Evolutionary conservation across 1,140 invertebrate species (phyloP), one percentile per base, ranked within the genome.

Genomic region (Steinernema khuongi): DNA sequence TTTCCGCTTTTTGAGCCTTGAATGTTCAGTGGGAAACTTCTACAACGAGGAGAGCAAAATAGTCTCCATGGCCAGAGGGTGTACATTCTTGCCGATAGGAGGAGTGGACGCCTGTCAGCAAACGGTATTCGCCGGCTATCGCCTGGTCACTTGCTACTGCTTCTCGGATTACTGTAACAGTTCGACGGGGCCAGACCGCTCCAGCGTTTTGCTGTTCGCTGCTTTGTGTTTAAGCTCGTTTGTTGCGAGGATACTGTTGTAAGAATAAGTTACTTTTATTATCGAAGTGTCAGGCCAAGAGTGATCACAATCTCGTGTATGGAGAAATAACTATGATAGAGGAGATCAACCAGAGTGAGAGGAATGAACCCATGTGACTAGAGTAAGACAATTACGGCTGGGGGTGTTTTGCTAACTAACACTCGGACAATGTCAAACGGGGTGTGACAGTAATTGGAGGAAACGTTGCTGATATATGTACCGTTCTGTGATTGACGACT

Each of bases 131-230:
- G 66, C 75, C 28, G 76, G 76, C 17, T 33, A 30, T 18, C 44
- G 76, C 18, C 66, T 77, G 60, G 67, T 78, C 14, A 70, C 66
- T 19, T 77, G 76, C 69, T 75, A 74, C 32, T 77, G 76, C 36
- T 77, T 77, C 70, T 72, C 68, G 26, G 76, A 77, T 28, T 77
- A 70, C 31, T 77, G 76, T 32, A 77, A 77, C 67, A 36, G 73
- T 0, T 1, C 33, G 18, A 50, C 7, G 17, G 33, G 14, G 26
- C 50, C 26, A 4, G 14, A 60, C 50, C 11, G 14, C 4, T 2
- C 50, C 7, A n/a, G 14, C 50, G 14, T 7, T 60, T 7, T 60
- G 14, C 50, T 22, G n/a, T 60, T 60, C 14, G 14, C 11, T 7
- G 14, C 19, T 60, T 60, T 4, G 50, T 60, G 50, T 4, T 60